These are phyloP conservation scores for Myotis findleyi DNA, from an alignment of 2,797 vertebrate genomes.

Conservation along the genomic window DNA sequence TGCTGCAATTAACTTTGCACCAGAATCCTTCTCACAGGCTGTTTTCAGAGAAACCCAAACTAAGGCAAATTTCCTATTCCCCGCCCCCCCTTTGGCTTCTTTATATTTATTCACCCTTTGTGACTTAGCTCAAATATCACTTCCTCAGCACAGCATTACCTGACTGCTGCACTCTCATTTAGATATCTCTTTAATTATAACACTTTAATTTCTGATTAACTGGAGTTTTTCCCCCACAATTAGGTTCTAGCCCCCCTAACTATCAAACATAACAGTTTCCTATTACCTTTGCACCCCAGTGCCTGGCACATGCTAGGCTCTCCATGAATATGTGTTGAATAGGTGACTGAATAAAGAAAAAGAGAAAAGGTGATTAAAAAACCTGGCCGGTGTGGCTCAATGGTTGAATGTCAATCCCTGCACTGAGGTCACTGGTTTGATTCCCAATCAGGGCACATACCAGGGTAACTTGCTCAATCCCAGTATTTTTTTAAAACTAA, in stretches of 20 bases:
- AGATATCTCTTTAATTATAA: neutral
- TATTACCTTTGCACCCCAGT: neutral
- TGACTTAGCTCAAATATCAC: neutral
- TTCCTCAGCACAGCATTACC: neutral
- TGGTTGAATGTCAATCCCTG: no score
- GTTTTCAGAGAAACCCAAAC: neutral
- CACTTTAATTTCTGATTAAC: neutral
- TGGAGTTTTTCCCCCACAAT: neutral
- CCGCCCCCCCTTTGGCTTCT: neutral
- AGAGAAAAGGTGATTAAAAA: neutral
- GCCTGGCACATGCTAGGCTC: neutral
- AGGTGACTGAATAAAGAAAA: neutral
- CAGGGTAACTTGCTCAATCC: no score
- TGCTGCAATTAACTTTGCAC: neutral
- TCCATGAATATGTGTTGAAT: neutral
- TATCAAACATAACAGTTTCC: neutral
- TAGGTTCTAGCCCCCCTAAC: neutral
- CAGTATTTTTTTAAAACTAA: neutral
- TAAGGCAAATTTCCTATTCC: neutral
- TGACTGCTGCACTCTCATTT: neutral
- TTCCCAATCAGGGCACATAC: no score
- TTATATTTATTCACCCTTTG: constrained; percentile 20
- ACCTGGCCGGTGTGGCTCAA: no score
- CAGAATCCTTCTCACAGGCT: neutral
- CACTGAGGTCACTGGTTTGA: no score